Percentiles rank a stretch among this genome's conserved stretches.
phyloP scores from a whole-genome alignment of 1,140 invertebrate genomes.

The Bilobella aurantiaca region DNA sequence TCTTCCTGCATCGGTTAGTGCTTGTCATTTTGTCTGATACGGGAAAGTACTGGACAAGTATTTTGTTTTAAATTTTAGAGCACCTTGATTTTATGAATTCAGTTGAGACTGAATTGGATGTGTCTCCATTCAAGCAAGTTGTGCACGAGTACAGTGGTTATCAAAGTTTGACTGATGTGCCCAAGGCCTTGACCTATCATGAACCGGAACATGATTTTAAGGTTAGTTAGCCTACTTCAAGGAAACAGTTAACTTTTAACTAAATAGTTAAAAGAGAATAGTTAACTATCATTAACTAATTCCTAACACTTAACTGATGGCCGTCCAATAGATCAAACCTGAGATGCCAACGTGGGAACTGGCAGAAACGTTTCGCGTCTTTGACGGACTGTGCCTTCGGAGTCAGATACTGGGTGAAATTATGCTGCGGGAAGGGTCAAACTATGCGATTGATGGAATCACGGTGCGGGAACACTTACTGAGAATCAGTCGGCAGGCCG shows the following conservation, averaged over 20 bases:
- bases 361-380: slow-evolving; percentile 55
- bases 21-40: too few relatives aligned
- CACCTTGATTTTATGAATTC: slow-evolving; percentile 90
- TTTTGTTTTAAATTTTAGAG: slow-evolving; percentile 51
- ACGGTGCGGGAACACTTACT: slow-evolving; percentile 63
- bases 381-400: slow-evolving; percentile 62
- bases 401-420: slow-evolving; percentile 77
- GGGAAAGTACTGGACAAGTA: too few relatives aligned
- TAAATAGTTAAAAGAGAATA: too few relatives aligned
- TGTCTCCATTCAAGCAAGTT: slow-evolving; percentile 73
- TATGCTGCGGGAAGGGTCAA: slow-evolving; percentile 65
- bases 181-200: slow-evolving; percentile 61
- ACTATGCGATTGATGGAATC: slow-evolving; percentile 58
- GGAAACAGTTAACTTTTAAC: too few relatives aligned
- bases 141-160: slow-evolving; percentile 89
- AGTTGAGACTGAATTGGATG: slow-evolving; percentile 55
- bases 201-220: slow-evolving; percentile 53
- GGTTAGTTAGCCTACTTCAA: slow-evolving; percentile 40
- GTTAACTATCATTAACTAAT: too few relatives aligned
- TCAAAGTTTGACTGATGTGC: slow-evolving; percentile 92
- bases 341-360: slow-evolving; percentile 55
- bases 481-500: slow-evolving; percentile 72
- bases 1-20: slow-evolving; percentile 84
- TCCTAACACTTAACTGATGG: too few relatives aligned
- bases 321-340: slow-evolving; percentile 4